Evolutionary conservation across 92 coral and sea anemone genomes (phyloP).

Genomic region (Porites rus): DNA sequence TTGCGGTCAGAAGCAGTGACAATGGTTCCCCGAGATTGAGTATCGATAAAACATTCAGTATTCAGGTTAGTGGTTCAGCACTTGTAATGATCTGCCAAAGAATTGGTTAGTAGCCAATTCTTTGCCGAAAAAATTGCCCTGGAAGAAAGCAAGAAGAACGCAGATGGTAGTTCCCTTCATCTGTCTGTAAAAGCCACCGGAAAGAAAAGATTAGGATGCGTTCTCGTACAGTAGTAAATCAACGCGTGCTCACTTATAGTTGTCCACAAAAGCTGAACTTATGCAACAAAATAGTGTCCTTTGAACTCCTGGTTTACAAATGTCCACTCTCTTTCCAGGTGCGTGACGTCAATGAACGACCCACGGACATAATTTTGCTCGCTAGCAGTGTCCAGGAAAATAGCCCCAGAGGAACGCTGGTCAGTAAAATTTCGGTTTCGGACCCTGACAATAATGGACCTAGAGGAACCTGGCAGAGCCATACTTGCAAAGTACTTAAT

Average conservation of each 20-base stretch:
- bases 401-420: constrained; percentile 68
- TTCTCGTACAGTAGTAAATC: too few species aligned
- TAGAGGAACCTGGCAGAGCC: constrained; percentile 87
- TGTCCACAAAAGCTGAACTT: too few species aligned
- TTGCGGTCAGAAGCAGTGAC: constrained; percentile 79
- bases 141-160: too few species aligned
- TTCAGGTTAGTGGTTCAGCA: constrained; percentile 65
- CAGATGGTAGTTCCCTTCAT: too few species aligned
- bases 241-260: too few species aligned
- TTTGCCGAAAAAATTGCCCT: too few species aligned
- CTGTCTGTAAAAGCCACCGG: too few species aligned
- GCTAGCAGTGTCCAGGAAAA: constrained; percentile 72
- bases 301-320: too few species aligned
- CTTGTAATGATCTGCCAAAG: too few species aligned
- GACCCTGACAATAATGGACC: constrained; percentile 95
- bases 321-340: constrained; percentile 49
- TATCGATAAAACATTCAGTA: constrained; percentile 69
- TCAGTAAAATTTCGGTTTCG: constrained; percentile 75
- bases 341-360: constrained; percentile 87
- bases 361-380: constrained; percentile 73
- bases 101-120: too few species aligned
- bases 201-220: too few species aligned
- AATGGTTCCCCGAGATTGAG: constrained; percentile 78
- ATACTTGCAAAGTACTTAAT: constrained; percentile 72
- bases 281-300: too few species aligned